Base-by-base conservation (phyloP, 2,888 invertebrate genomes). In the Temnothorax unifasciatus region DNA sequence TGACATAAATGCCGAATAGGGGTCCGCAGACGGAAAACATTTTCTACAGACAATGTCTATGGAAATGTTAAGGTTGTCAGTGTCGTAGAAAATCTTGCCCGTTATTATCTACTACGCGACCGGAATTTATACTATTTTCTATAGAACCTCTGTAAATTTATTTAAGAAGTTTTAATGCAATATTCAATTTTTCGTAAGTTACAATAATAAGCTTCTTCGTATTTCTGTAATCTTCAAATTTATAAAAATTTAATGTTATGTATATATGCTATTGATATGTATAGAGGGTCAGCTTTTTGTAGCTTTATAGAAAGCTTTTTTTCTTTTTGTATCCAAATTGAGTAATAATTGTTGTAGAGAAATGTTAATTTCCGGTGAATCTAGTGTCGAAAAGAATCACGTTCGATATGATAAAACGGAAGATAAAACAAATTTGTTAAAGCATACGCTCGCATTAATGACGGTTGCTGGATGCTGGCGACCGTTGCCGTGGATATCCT, bases 401-500 rank as follows among this genome's bases (percentile, higher is more conserved):
- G 25, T 25, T 73, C 21, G 21, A 21, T 15, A 52, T 34, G n/a
- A 41, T 41, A 54, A 54, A 52, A n/a, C 0, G n/a, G n/a, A 69
- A 69, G 52, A 52, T 69, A 38, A 59, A 18, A 61, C 76, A 84
- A n/a, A 59, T 3, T 41, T 81, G 5, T 63, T 88, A 8, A 44
- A 76, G 6, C 61, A 82, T 6, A 86, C 81, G 34, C 85, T 90
- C 15, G 34, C 50, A 29, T 54, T 87, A 29, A 76, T 89, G 4
- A 61, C 73, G 6, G 38, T 81, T 9, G 76, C 86, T 21, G 84
- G 84, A 66, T 79, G 64, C 2, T 89, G 89, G 90, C 82, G 77
- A 79, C 86, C 90, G 0, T 5, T 21, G 9, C 13, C 63, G n/a
- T 86, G 86, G 85, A 38, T 52, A 3, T 50, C 38, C 0, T 74